Base-by-base conservation (phyloP, 2,113 vertebrate species). In the Syngnathus scovelli region DNA sequence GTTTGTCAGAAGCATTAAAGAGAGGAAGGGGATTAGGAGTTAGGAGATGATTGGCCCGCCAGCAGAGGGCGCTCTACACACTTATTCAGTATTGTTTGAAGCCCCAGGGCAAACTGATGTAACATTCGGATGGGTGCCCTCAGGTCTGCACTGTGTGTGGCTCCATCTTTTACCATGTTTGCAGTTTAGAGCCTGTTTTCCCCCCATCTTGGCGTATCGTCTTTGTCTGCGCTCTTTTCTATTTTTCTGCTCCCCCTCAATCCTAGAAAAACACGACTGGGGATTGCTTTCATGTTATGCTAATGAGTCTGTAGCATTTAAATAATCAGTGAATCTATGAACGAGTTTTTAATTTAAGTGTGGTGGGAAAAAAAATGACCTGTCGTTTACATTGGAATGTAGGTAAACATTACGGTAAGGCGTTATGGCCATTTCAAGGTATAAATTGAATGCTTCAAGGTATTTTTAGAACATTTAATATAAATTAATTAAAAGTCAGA, bases 31-130 rank as follows among this genome's bases (percentile, higher is more conserved):
- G 55, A 66, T 58, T 10, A 56, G 21, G 60, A 59, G 41, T 43
- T 43, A 4, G 13, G 36, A 16, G 18, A 33, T 56, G 54, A 61
- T 11, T 51, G 23, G 27, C 27, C 27, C 56, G 36, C 88, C 86
- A 88, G 83, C 76, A 89, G 88, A 88, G 86, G 86, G 88, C 78
- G 88, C 85, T 69, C 78, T 56, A 66, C 66, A 55, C 78, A 64
- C 69, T 64, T 49, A 36, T 18, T 66, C 19, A 12, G 36, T 15
- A 16, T 27, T 49, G 75, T 63, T 66, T 64, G 78, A 67, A 80
- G 69, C 84, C 83, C 39, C 67, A 78, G 83, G 83, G 72, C 71
- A 70, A 10, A 55, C 78, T 86, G 85, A 83, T 85, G 79, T 81
- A 81, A 85, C 68, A 72, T 66, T 63, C 78, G 74, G 72, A 65